Conservation (phyloP, 2,113 vertebrate species). For the Pituophis catenifer region DNA sequence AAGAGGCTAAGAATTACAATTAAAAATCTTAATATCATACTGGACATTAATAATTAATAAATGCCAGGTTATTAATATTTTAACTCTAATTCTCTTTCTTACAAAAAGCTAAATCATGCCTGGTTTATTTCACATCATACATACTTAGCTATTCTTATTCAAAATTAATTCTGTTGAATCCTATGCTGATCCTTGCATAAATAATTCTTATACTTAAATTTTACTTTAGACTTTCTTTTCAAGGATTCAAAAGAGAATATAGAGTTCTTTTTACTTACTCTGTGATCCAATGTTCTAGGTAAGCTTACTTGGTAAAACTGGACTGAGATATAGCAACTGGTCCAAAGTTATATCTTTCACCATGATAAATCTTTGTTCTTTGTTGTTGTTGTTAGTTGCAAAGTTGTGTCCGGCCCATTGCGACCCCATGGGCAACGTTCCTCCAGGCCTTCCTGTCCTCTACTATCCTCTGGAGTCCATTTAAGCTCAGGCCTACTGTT, state of each 20-base stretch:
- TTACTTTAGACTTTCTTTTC: background rate
- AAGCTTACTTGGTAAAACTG: background rate
- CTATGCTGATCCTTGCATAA: background rate
- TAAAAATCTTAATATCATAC: background rate
- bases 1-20: background rate
- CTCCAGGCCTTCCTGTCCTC: no score
- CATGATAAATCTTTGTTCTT: background rate
- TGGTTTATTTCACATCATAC: background rate
- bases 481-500: no score
- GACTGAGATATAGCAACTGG: background rate
- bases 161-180: background rate
- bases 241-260: background rate
- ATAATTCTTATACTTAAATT: background rate
- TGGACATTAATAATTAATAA: background rate
- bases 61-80: background rate
- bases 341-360: background rate
- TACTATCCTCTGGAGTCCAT: no score
- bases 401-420: no score
- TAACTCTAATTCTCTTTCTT: background rate
- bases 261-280: background rate
- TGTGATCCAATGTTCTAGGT: background rate
- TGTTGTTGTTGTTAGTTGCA: no score
- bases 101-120: background rate
- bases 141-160: background rate
- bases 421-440: no score